These are phyloP conservation scores for Clusia tigrina DNA, from an alignment of 2,888 invertebrate genomes.

Conservation along the genomic window DNA sequence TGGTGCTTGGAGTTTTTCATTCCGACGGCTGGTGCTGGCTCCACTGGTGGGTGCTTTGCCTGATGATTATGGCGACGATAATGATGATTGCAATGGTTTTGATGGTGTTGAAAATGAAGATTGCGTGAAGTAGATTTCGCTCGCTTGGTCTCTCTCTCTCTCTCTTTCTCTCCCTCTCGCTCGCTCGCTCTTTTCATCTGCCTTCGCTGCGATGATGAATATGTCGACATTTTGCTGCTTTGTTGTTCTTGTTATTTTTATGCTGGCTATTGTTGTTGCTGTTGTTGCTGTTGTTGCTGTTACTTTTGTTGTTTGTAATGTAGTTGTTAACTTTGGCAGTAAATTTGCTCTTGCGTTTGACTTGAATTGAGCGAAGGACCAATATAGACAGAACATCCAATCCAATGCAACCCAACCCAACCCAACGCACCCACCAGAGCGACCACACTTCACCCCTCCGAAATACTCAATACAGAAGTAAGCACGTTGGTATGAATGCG, in stretches of 20 bases:
- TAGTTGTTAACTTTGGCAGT: slow-evolving; percentile 29
- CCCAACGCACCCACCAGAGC: slow-evolving; percentile 21
- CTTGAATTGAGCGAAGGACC: background rate
- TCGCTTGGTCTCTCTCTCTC: slow-evolving; percentile 25
- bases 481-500: background rate
- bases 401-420: background rate
- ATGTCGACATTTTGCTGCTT: slow-evolving; percentile 35
- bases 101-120: slow-evolving; percentile 62
- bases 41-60: slow-evolving; percentile 63
- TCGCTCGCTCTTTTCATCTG: background rate
- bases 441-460: background rate
- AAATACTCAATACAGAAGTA: too few relatives aligned
- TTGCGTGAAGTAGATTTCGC: slow-evolving; percentile 51
- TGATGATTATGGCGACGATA: slow-evolving; percentile 64
- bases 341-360: slow-evolving; percentile 14
- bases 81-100: slow-evolving; percentile 63
- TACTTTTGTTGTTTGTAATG: slow-evolving; percentile 26
- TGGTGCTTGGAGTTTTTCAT: slow-evolving; percentile 17
- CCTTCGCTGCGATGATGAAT: background rate
- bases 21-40: slow-evolving; percentile 30
- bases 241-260: slow-evolving; percentile 30
- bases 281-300: slow-evolving; percentile 23
- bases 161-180: slow-evolving; percentile 15
- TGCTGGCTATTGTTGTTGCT: slow-evolving; percentile 23
- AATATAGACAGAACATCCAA: background rate